Base-by-base conservation (phyloP, 2,113 vertebrate genomes). In the Gila orcuttii region DNA sequence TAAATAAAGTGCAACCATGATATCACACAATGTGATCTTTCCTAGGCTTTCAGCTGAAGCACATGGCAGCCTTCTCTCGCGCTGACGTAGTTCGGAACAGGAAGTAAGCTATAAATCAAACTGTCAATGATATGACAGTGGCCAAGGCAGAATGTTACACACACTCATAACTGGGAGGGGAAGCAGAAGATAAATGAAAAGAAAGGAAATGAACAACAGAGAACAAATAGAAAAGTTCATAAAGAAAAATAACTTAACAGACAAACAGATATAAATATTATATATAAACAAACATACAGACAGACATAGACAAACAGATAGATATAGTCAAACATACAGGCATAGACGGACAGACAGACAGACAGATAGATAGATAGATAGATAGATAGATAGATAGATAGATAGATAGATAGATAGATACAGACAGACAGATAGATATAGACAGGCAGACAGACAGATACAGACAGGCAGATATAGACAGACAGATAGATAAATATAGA, bases 31-130 rank as follows among this genome's bases (percentile, higher is more conserved):
- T 13, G 76, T 45, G 2, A 47, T 68, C n/a, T 81, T 66, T 57
- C 33, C 36, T 45, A 9, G 13, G 23, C 39, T 45, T 59, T 36
- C 25, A 8, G 60, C 6, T 6, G 8, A 66, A 66, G 23, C 21
- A 68, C 64, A 19, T 31, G 25, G 28, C 4, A n/a, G 36, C 15
- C 62, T 64, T 79, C 81, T 79, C 12, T 12, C 4, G 10, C 47
- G 28, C 76, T 68, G 59, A 75, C 36, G 85, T 45, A 59, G 39
- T 81, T 23, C 21, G 23, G 62, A 86, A 89, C 86, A 89, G 88
- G 88, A 88, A 82, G 84, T 86, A 71, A 87, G 23, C 81, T 86
- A 82, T 83, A 86, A 86, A 89, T 84, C 81, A 86, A 52, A 81
- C 68, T 81, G 86, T 75, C 68, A 50, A 19, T 75, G 55, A 57